Percentiles rank a stretch among this genome's conserved stretches.
These are phyloP conservation scores for Fistularia tabacaria DNA, from an alignment of 2,797 vertebrate species.

Conservation along the genomic window DNA sequence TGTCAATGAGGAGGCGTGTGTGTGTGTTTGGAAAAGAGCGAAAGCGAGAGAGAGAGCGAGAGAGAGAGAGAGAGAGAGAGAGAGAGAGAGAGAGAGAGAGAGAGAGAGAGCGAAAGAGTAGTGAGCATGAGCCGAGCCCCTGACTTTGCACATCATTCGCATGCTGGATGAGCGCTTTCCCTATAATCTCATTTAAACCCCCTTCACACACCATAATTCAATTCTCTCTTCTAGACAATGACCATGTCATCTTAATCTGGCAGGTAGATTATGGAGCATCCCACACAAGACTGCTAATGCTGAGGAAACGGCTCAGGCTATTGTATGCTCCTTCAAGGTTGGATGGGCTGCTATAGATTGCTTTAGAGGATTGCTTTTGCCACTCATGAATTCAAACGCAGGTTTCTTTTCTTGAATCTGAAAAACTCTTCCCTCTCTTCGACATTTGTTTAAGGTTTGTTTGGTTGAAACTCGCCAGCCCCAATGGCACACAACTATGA, in stretches of 20 bases:
- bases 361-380: conserved; percentile 69
- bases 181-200: conserved; percentile 76
- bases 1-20: conserved; percentile 9
- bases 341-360: conserved; percentile 66
- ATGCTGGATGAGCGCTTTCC: conserved; percentile 59
- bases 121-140: conserved; percentile 30
- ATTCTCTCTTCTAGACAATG: conserved; percentile 76
- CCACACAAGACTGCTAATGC: conserved; percentile 72
- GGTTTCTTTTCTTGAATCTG: conserved; percentile 50
- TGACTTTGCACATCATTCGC: conserved; percentile 60
- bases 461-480: conserved; percentile 37
- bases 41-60: neutral
- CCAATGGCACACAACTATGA: conserved; percentile 24
- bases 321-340: conserved; percentile 71
- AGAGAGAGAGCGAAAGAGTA: neutral
- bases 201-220: conserved; percentile 76
- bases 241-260: conserved; percentile 79
- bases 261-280: conserved; percentile 78
- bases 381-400: conserved; percentile 60
- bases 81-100: neutral
- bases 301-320: conserved; percentile 52
- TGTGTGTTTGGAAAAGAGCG: conserved; percentile 3
- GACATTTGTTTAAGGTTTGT: conserved; percentile 33
- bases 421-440: conserved; percentile 34
- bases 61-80: neutral